Percentiles rank a stretch among this genome's conserved stretches.
These are phyloP conservation scores for Trichonephila clavata DNA, from an alignment of 1,140 invertebrate genomes.

Conservation along the genomic window DNA sequence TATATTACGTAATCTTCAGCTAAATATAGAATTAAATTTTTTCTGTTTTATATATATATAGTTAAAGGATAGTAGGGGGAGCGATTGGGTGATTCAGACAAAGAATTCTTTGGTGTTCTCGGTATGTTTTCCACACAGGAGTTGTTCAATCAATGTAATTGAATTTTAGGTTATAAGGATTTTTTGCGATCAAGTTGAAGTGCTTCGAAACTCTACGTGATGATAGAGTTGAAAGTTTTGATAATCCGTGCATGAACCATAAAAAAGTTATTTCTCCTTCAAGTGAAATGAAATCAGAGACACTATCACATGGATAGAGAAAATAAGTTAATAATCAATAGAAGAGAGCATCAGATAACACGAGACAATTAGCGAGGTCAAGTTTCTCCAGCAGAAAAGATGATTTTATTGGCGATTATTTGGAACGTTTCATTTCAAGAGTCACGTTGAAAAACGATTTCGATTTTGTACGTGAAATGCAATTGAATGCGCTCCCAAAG, in stretches of 20 bases:
- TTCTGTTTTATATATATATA: too few relatives aligned
- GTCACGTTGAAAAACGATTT: constrained; percentile 70
- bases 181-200: background rate
- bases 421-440: constrained; percentile 46
- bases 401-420: constrained; percentile 15
- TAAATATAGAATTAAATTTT: too few relatives aligned
- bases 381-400: background rate
- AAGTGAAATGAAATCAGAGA: constrained; percentile 54
- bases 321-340: constrained; percentile 6
- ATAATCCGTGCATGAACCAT: constrained; percentile 32
- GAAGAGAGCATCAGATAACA: constrained; percentile 42
- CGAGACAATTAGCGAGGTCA: constrained; percentile 48
- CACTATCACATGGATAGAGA: constrained; percentile 20
- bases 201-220: constrained; percentile 21
- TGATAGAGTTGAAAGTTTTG: constrained; percentile 35
- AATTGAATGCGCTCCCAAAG: constrained; percentile 57
- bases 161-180: constrained; percentile 1
- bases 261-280: constrained; percentile 14
- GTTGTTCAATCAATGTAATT: background rate
- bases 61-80: background rate
- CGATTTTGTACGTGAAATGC: constrained; percentile 70
- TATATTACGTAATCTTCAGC: too few relatives aligned
- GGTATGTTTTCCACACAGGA: background rate
- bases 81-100: background rate
- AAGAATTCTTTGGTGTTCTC: background rate